Evolutionary conservation across 2,113 vertebrate genomes (phyloP).

Genomic region (Menura novaehollandiae): DNA sequence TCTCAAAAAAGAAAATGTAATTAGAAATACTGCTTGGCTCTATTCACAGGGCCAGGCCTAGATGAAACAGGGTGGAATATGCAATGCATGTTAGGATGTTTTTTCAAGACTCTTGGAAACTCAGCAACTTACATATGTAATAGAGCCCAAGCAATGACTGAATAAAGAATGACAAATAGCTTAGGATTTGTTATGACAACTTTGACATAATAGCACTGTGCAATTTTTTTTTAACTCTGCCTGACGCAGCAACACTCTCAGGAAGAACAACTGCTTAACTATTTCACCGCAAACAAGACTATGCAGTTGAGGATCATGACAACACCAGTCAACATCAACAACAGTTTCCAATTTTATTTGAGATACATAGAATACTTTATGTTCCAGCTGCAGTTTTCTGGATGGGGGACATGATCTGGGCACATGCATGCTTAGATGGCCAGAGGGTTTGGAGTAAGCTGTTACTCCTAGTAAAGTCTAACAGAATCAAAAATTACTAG

Average conservation of each 20-base stretch:
- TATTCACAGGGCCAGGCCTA: not conserved
- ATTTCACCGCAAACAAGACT: not conserved
- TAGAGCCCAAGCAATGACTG: not conserved
- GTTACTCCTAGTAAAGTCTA: not conserved
- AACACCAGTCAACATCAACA: not conserved
- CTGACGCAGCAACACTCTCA: not conserved
- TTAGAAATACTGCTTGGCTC: not conserved
- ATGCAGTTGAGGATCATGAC: not conserved
- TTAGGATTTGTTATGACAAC: constrained; percentile 21
- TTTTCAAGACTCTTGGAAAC: constrained; percentile 25
- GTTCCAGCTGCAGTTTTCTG: not conserved
- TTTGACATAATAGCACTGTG: not conserved
- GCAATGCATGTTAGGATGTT: not conserved
- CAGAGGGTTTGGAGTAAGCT: not conserved
- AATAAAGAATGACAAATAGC: constrained; percentile 15
- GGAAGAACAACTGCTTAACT: not conserved
- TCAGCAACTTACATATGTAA: not conserved
- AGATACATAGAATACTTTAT: not conserved
- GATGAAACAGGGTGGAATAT: not conserved
- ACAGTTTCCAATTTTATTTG: not conserved
- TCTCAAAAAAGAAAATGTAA: not conserved
- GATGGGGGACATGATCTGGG: not conserved
- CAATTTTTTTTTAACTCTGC: not conserved
- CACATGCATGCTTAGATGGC: not conserved
- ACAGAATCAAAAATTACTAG: not conserved